Percentiles rank a stretch among this genome's conserved stretches.
phyloP scores from a whole-genome alignment of 2,797 vertebrate species.

The Tragopan temminckii region DNA sequence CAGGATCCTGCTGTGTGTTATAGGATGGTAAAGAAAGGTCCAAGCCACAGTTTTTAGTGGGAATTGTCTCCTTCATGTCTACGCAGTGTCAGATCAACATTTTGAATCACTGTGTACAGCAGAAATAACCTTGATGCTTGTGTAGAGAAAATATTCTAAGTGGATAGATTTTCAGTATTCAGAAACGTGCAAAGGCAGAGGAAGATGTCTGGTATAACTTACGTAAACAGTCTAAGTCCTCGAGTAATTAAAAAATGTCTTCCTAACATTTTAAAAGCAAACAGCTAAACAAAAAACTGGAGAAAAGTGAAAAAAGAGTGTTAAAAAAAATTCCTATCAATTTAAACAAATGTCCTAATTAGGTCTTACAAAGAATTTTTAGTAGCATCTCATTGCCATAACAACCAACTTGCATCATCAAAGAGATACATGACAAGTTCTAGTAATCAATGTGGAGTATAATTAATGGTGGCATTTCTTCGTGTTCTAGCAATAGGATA shows the following conservation, averaged over 20 bases:
- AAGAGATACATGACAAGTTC: slow-evolving; percentile 47
- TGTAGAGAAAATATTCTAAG: not conserved
- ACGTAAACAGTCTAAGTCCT: not conserved
- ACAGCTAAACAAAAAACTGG: not conserved
- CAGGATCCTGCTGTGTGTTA: not conserved
- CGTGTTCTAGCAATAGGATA: slow-evolving; percentile 56
- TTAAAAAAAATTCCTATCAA: not conserved
- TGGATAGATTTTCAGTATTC: not conserved
- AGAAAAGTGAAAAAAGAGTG: not conserved
- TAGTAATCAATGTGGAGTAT: slow-evolving; percentile 48
- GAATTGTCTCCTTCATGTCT: not conserved
- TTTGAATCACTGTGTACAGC: not conserved
- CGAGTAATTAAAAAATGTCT: not conserved
- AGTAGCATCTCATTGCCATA: slow-evolving; percentile 47
- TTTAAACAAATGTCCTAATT: slow-evolving; percentile 49
- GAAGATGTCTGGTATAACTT: not conserved
- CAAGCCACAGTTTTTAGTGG: not conserved
- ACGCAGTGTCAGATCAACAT: not conserved
- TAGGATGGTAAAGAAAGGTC: not conserved
- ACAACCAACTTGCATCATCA: slow-evolving; percentile 58
- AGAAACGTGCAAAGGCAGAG: not conserved
- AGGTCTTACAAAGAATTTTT: slow-evolving; percentile 38
- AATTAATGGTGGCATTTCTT: slow-evolving; percentile 65
- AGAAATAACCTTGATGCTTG: not conserved
- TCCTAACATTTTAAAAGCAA: not conserved